phyloP scores from a whole-genome alignment of 2,888 invertebrate species.

The Hirtodrosophila trivittata region DNA sequence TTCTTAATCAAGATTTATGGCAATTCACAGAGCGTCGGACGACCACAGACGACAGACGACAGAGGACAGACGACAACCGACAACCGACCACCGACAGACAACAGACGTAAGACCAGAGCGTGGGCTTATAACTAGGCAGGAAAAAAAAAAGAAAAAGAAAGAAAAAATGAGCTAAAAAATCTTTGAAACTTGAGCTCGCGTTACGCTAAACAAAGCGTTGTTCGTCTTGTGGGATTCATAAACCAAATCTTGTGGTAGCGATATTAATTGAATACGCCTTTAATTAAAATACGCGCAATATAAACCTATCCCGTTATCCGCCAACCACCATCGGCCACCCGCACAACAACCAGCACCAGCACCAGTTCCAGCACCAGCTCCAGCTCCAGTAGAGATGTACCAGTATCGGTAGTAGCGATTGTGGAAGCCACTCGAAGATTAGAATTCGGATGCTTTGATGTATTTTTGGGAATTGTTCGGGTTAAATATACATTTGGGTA shows the following conservation, averaged over 20 bases:
- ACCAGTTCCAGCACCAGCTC: too few species aligned
- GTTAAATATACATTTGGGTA: slow-evolving; percentile 5
- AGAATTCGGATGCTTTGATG: slow-evolving; percentile 50
- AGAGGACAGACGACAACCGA: not conserved
- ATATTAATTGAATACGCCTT: slow-evolving; percentile 65
- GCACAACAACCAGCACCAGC: slow-evolving; percentile 16
- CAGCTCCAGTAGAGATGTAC: too few species aligned
- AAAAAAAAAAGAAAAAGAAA: slow-evolving; percentile 1
- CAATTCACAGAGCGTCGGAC: slow-evolving; percentile 63
- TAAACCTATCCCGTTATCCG: not conserved
- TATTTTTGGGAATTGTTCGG: slow-evolving; percentile 21
- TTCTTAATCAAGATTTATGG: slow-evolving; percentile 77
- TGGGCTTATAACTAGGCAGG: not conserved
- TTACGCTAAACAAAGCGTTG: slow-evolving; percentile 63
- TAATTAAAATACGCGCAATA: slow-evolving; percentile 59
- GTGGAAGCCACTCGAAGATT: slow-evolving; percentile 33
- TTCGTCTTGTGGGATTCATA: slow-evolving; percentile 34
- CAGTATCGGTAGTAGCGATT: not conserved
- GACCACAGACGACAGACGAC: not conserved
- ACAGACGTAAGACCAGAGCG: not conserved
- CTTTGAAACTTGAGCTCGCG: slow-evolving; percentile 19
- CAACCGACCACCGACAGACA: not conserved
- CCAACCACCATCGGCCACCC: not conserved
- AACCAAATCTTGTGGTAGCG: slow-evolving; percentile 47
- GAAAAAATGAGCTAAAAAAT: slow-evolving; percentile 5